Base-by-base conservation (phyloP, 2,113 vertebrate species). In the Hydrolagus affinis region DNA sequence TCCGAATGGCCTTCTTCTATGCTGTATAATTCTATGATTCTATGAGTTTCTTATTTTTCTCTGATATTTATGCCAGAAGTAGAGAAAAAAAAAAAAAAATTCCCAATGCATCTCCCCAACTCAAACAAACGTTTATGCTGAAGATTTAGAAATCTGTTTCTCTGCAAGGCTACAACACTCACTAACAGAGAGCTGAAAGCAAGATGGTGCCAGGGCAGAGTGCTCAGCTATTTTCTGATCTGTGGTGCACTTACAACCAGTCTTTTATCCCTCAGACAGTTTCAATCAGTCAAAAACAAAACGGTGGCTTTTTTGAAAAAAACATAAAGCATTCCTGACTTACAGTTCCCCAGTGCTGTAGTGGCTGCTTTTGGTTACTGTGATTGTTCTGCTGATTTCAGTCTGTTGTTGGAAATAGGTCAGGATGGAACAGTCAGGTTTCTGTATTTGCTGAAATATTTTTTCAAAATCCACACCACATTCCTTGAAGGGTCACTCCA, bases 211-310 rank as follows among this genome's bases (percentile, higher is more conserved):
- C 25, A 30, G 60, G 19, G 66, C 62, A 11, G 60, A 25, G 62
- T 83, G 19, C 60, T 83, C 28, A 66, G 77, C 77, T 66, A 64
- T 66, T 83, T 83, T 62, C 12, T 30, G 62, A 8, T 64, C 77
- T 83, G 23, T 28, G 28, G 19, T 64, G 60, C 59, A 66, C 30
- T 66, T 44, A 44, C 44, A 44, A 44, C 44, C 14, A 83, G 4
- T 83, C 14, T 83, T 66, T 15, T 19, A 83, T 30, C 25, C 19
- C 30, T 23, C 60, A 17, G 23, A 25, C 77, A 83, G 60, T 64
- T 83, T 66, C 62, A 83, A 83, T 30, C 25, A 64, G 77, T 83
- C 23, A 30, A 62, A 83, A 14, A 8, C 21, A 76, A 76, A 44
- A 44, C 44, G 44, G 44, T 44, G 6, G 44, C 44, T 44, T 44